Base-by-base conservation (phyloP, 2,888 invertebrate species). In the Alloplasta piceator region DNA sequence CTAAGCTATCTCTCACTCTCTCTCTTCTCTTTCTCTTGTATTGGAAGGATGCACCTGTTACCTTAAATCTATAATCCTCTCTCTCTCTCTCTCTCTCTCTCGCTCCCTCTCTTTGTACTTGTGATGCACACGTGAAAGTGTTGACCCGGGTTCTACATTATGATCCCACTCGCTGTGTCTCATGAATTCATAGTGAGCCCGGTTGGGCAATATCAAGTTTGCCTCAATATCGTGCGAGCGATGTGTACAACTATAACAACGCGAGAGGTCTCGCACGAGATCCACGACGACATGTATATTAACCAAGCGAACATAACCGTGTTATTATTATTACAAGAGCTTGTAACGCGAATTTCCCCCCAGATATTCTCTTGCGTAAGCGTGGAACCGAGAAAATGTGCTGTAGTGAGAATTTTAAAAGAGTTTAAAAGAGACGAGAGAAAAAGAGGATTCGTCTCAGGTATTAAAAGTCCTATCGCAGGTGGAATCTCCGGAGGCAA, bases 121-220 rank as follows among this genome's bases (percentile, higher is more conserved):
- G 9, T 39, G 58, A 26, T 63, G 26, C 50, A 26, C 38, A 60
- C 39, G 10, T 66, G 52, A n/a, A 74, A 39, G 56, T 56, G 73
- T 66, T 66, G 56, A 43, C 55, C 55, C 63, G 63, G 55, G 6
- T 26, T 26, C 26, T 46, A 70, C 48, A 58, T 48, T 55, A 68
- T 39, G 52, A 50, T n/a, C 56, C 70, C 12, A 26, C 26, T 26
- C 46, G 50, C 43, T 52, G 50, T 43, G 16, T 50, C 71, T 80
- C 79, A 71, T 60, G 79, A 75, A 80, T 75, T 75, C 58, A 66
- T 64, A 75, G 75, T 70, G 52, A n/a, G 6, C 52, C 52, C 52
- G 6, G 12, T 12, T 12, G n/a, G 52, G 52, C 14, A 52, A 26
- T 26, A 2, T 16, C 14, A n/a, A 12, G 52, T 12, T 14, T 52